Evolutionary conservation across 2,888 invertebrate genomes (phyloP), one percentile per base, ranked within the genome.

Genomic region (Leucozona laternaria): DNA sequence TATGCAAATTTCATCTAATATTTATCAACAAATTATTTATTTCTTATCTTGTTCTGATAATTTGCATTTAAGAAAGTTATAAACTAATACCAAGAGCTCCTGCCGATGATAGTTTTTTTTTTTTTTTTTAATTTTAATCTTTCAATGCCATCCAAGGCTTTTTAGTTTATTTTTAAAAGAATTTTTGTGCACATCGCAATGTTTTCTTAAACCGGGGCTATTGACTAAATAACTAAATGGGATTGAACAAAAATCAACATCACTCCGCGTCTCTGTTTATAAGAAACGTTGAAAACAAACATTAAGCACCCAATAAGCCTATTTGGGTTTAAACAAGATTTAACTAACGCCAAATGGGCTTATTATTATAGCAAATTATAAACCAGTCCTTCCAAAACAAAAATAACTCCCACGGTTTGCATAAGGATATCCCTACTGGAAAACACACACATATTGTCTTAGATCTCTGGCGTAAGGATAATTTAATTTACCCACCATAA

Each of bases 401-500:
- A 17, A 43, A n/a, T 8, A 62, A n/a, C 25, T n/a, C 62, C 25
- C 62, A 43, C 4, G 25, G 40, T 25, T 60, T 40, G 60, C 7
- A 37, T 5, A 70, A 80, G 76, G 48, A 70, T 79, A 28, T 13
- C n/a, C 37, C 11, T n/a, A n/a, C n/a, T 34, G 28, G n/a, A 48
- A 68, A 20, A 40, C 25, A 55, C 43, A 40, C 11, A 31, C 60
- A 25, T 62, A 15, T 64, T 58, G 15, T 40, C 31, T 70, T 15
- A 31, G 25, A 78, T 73, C 45, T n/a, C 6, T 11, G n/a, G 31
- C 17, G 25, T 43, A 17, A 22, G 28, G 80, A 85, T 85, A 85
- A 85, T 85, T 80, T 72, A 76, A 85, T 85, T 83, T 85, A 68
- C 76, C 79, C 80, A 60, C 62, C 68, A 71, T 85, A 80, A 85